phyloP scores from a whole-genome alignment of 2,113 vertebrate genomes.

The Ophiodon elongatus region DNA sequence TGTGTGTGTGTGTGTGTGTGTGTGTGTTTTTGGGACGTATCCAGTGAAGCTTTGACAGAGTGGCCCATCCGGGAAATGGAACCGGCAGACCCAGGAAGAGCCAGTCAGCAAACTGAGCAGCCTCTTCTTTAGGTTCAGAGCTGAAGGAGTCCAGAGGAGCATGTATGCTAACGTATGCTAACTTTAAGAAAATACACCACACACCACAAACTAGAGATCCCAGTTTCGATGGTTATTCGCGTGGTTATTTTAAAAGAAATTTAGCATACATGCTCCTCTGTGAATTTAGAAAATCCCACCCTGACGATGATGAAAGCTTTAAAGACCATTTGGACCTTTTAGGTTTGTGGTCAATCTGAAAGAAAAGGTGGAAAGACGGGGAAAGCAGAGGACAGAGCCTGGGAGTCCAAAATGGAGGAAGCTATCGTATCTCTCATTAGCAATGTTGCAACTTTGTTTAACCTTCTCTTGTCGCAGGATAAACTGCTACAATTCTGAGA shows the following conservation, averaged over 20 bases:
- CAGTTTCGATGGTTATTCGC: neutral
- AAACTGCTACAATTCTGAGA: no score
- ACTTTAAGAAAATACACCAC: neutral
- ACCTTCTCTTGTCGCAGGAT: no score
- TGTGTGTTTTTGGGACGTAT: neutral
- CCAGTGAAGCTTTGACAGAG: slow-evolving; percentile 23
- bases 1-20: slow-evolving; percentile 7
- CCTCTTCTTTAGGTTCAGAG: neutral
- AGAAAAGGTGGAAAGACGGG: no score
- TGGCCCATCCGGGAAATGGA: neutral
- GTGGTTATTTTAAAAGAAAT: neutral
- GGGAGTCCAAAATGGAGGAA: no score
- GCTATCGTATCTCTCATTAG: no score
- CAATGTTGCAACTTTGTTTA: no score
- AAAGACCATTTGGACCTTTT: neutral
- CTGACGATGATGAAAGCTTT: neutral
- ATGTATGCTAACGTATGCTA: neutral
- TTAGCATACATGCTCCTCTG: neutral
- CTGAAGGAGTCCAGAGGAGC: neutral
- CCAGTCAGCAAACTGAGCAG: slow-evolving; percentile 23
- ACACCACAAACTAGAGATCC: neutral
- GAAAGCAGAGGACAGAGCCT: no score
- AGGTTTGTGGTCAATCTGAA: neutral
- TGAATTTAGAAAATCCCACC: neutral
- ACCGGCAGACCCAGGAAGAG: neutral